Evolutionary conservation across 1,140 invertebrate species (phyloP).

Genomic region (Drosophila aff.): DNA sequence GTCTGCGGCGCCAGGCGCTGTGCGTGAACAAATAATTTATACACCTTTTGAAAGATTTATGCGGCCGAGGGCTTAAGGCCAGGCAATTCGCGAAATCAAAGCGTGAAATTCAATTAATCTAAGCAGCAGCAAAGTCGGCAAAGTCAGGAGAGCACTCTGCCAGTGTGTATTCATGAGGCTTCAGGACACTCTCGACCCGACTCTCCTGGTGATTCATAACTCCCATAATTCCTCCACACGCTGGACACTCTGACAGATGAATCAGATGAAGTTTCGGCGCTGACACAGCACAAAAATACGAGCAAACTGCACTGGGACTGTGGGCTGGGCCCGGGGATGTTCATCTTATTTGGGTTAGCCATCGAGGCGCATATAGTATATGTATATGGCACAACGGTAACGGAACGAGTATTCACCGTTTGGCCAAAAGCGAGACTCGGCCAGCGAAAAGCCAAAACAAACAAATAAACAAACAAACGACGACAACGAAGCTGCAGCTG

Average conservation of each 20-base stretch:
- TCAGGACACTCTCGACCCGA: conserved; percentile 9
- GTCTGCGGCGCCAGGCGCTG: conserved; percentile 32
- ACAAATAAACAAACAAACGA: conserved; percentile 53
- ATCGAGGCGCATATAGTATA: conserved; percentile 54
- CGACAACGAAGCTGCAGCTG: conserved; percentile 48
- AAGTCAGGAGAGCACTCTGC: not conserved
- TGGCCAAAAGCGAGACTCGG: conserved; percentile 39
- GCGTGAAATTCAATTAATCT: conserved; percentile 83
- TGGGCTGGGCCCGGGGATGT: conserved; percentile 22
- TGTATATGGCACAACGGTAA: conserved; percentile 56
- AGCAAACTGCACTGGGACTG: conserved; percentile 33
- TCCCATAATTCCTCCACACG: conserved; percentile 37
- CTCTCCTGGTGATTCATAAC: conserved; percentile 56
- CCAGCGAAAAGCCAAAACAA: conserved; percentile 47
- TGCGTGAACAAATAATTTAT: conserved; percentile 80
- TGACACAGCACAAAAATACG: conserved; percentile 61
- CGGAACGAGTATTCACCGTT: conserved; percentile 55
- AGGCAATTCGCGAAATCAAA: conserved; percentile 69
- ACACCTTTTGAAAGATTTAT: conserved; percentile 82
- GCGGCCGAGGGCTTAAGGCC: conserved; percentile 49
- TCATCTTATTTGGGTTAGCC: conserved; percentile 77
- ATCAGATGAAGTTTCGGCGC: conserved; percentile 55
- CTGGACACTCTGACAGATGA: conserved; percentile 55
- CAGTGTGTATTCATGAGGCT: not conserved
- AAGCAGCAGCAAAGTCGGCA: conserved; percentile 51